phyloP scores from a whole-genome alignment of 2,797 vertebrate genomes.

The Sebastes cheni region DNA sequence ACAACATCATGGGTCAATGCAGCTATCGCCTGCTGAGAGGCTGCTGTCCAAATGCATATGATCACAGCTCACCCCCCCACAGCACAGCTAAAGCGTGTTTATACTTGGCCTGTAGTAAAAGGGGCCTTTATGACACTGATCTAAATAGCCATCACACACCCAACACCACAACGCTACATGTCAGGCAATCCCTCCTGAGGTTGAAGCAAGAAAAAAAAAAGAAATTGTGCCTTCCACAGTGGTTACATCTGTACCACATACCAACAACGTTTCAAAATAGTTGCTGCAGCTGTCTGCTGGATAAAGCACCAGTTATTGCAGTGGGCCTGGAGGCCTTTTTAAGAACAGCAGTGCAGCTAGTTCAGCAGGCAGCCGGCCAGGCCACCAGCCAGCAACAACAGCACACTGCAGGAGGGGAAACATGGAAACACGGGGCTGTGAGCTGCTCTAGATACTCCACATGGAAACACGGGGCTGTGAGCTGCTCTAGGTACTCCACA shows the following conservation, averaged over 20 bases:
- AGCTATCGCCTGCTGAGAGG: neutral
- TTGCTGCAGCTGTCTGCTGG: slow-evolving; percentile 37
- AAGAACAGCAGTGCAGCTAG: slow-evolving; percentile 29
- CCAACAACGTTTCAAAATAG: slow-evolving; percentile 1
- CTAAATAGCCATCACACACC: slow-evolving; percentile 3
- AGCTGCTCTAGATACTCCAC: slow-evolving; percentile 31
- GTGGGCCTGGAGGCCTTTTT: slow-evolving; percentile 7
- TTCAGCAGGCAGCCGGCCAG: slow-evolving; percentile 45
- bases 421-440: slow-evolving; percentile 3
- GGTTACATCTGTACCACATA: slow-evolving; percentile 4
- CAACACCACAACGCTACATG: neutral
- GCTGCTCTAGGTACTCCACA: slow-evolving; percentile 29
- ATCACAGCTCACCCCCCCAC: neutral
- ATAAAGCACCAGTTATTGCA: slow-evolving; percentile 23
- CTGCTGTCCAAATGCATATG: slow-evolving; percentile 3
- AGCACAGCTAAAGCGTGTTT: neutral
- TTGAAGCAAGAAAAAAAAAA: neutral
- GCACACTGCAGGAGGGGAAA: slow-evolving; percentile 35
- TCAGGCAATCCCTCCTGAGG: neutral
- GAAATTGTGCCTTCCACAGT: neutral
- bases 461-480: slow-evolving; percentile 5
- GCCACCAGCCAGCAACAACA: slow-evolving; percentile 34
- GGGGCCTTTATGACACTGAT: slow-evolving; percentile 12
- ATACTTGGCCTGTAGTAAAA: neutral
- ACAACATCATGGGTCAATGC: slow-evolving; percentile 16